Evolutionary conservation across 2,888 invertebrate species (phyloP).

Genomic region (Harpagoxenus sublaevis): DNA sequence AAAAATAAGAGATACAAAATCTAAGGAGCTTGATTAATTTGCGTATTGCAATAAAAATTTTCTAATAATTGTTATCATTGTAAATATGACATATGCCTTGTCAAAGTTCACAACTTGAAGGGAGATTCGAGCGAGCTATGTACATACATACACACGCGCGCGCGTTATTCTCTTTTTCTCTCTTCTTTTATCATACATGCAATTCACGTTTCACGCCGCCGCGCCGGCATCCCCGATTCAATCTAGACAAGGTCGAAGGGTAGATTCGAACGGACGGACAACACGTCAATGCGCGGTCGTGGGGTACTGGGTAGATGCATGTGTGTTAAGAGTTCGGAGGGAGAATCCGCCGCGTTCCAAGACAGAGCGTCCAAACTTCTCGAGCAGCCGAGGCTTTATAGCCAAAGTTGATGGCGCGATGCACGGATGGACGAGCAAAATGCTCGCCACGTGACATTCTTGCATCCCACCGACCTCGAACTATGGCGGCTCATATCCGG

Average conservation of each 20-base stretch:
- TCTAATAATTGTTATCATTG: background rate
- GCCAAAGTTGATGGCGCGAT: slow-evolving; percentile 68
- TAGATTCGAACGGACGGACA: slow-evolving; percentile 63
- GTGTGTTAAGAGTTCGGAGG: slow-evolving; percentile 38
- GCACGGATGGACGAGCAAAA: slow-evolving; percentile 68
- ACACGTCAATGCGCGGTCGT: slow-evolving; percentile 31
- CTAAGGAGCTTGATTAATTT: background rate
- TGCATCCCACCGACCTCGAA: slow-evolving; percentile 40
- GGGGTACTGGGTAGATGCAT: background rate
- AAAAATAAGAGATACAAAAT: background rate
- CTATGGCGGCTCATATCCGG: slow-evolving; percentile 57
- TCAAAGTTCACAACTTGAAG: slow-evolving; percentile 42
- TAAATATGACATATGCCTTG: slow-evolving; percentile 29
- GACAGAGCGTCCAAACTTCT: slow-evolving; percentile 42
- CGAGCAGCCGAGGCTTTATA: slow-evolving; percentile 64
- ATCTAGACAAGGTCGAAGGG: slow-evolving; percentile 72
- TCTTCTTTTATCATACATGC: slow-evolving; percentile 63
- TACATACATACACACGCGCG: background rate
- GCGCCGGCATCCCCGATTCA: slow-evolving; percentile 73
- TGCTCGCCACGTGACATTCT: slow-evolving; percentile 67
- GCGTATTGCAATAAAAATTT: background rate
- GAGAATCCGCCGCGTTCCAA: slow-evolving; percentile 25
- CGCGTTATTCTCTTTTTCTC: slow-evolving; percentile 15
- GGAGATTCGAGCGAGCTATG: slow-evolving; percentile 3
- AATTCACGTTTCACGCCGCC: slow-evolving; percentile 68